Evolutionary conservation across 2,888 invertebrate species (phyloP).

Genomic region (Chalcosyrphus nemorum): DNA sequence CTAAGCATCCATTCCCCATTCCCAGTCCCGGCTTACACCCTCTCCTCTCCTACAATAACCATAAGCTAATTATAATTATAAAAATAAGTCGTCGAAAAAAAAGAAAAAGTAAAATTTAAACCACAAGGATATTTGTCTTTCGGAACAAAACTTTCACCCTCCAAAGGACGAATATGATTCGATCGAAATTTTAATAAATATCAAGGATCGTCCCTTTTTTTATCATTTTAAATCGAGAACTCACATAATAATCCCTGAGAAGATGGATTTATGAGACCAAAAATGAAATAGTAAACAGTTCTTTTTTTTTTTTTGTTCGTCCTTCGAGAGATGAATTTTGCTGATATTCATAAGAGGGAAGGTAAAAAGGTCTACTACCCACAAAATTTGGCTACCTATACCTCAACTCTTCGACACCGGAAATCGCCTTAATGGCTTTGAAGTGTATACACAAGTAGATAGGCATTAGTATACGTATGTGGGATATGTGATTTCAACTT

Average conservation of each 20-base stretch:
- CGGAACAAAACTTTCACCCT: neutral
- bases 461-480: neutral
- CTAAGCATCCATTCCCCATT: too few relatives aligned
- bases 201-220: neutral
- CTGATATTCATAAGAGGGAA: constrained; percentile 4
- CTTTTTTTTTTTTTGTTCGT: neutral
- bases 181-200: constrained; percentile 11
- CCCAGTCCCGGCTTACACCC: too few relatives aligned
- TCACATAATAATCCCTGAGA: constrained; percentile 28
- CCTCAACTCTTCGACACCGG: neutral
- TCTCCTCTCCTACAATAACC: constrained; percentile 8
- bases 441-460: constrained; percentile 34
- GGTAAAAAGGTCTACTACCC: too few relatives aligned
- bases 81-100: too few relatives aligned
- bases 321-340: constrained; percentile 20
- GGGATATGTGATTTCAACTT: constrained; percentile 23
- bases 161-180: neutral
- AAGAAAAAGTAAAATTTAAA: neutral
- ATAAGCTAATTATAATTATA: constrained; percentile 53
- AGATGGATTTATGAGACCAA: constrained; percentile 47
- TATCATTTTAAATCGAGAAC: constrained; percentile 3
- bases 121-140: neutral
- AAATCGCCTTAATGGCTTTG: constrained; percentile 66
- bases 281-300: constrained; percentile 35
- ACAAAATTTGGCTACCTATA: neutral